These are phyloP conservation scores for Isichthys henryi DNA, from an alignment of 2,113 vertebrate species.

Conservation along the genomic window DNA sequence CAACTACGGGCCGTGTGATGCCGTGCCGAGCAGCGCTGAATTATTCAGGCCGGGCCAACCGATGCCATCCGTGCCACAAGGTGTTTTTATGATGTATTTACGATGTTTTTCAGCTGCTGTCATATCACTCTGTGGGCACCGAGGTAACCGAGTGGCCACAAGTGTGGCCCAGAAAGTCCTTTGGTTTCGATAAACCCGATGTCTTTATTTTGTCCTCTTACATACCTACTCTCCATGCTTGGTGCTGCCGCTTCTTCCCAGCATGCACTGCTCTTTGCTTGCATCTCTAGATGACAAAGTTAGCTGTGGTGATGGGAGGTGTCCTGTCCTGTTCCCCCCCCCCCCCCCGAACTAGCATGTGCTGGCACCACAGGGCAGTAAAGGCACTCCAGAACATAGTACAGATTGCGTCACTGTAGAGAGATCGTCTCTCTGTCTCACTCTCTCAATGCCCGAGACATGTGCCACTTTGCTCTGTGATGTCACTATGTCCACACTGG, in stretches of 20 bases:
- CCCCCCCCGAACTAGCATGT: slow-evolving; percentile 14
- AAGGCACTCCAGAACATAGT: slow-evolving; percentile 26
- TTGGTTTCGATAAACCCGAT: neutral
- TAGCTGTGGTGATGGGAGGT: slow-evolving; percentile 40
- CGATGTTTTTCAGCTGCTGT: neutral
- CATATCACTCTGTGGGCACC: neutral
- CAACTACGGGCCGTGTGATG: neutral
- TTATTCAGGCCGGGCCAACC: slow-evolving; percentile 5
- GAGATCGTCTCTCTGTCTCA: neutral
- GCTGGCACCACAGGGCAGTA: slow-evolving; percentile 51
- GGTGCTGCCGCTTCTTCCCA: slow-evolving; percentile 46
- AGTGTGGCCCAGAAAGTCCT: neutral
- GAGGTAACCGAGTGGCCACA: slow-evolving; percentile 19
- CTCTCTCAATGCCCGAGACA: neutral
- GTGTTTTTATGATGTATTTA: neutral
- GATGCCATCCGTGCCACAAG: neutral
- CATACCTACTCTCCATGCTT: slow-evolving; percentile 48
- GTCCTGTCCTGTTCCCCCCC: slow-evolving; percentile 21
- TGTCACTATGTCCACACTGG: slow-evolving; percentile 29
- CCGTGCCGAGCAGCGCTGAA: slow-evolving; percentile 20
- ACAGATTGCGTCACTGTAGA: neutral
- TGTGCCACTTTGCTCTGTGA: slow-evolving; percentile 31
- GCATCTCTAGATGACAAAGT: slow-evolving; percentile 44
- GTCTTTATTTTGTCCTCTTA: slow-evolving; percentile 29
- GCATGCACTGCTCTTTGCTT: slow-evolving; percentile 63